Evolutionary conservation across 2,888 invertebrate genomes (phyloP).

Genomic region (Chloroclysta siterata): DNA sequence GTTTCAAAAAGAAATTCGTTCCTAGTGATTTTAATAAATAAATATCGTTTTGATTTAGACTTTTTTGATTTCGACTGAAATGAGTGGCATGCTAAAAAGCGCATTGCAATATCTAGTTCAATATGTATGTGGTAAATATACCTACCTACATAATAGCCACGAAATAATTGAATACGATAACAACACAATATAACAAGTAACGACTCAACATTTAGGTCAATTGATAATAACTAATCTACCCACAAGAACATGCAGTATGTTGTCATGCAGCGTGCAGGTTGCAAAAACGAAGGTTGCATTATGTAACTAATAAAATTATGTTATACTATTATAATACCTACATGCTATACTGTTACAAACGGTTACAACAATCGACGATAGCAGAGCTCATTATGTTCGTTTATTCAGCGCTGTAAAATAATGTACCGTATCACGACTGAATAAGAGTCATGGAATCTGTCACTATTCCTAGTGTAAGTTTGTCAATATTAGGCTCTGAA

Average conservation of each 20-base stretch:
- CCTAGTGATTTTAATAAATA: too few relatives aligned
- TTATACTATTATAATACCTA: constrained; percentile 15
- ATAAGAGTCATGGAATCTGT: not conserved
- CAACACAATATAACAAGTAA: constrained; percentile 26
- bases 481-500: not conserved
- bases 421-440: not conserved
- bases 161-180: constrained; percentile 22
- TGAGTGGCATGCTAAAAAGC: too few relatives aligned
- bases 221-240: constrained; percentile 32
- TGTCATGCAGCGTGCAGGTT: constrained; percentile 39
- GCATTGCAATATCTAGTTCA: too few relatives aligned
- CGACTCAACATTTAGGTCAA: constrained; percentile 33
- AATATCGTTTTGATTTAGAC: too few relatives aligned
- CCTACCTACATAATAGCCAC: not conserved
- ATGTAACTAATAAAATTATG: constrained; percentile 30
- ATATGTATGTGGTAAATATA: too few relatives aligned
- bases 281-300: constrained; percentile 42
- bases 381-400: not conserved
- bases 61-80: too few relatives aligned
- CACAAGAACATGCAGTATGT: constrained; percentile 19
- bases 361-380: constrained; percentile 1
- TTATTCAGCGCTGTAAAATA: not conserved
- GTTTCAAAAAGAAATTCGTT: too few relatives aligned
- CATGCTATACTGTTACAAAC: not conserved
- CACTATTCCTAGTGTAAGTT: not conserved